phyloP scores from a whole-genome alignment of 1,140 invertebrate genomes.

The Microplitis mediator region DNA sequence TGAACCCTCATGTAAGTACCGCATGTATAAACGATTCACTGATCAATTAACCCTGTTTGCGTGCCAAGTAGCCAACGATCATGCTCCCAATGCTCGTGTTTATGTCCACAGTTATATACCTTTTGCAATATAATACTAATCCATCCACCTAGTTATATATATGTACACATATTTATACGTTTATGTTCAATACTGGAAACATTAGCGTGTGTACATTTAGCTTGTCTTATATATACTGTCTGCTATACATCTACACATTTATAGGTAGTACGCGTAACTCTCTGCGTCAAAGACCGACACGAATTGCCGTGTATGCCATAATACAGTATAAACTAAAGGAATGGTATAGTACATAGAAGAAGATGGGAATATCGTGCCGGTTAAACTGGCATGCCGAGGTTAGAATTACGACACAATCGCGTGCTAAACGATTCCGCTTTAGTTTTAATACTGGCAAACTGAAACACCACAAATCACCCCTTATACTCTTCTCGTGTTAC shows the following conservation, averaged over 20 bases:
- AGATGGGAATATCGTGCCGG: conserved; percentile 14
- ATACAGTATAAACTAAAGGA: not conserved
- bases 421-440: conserved; percentile 53
- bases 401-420: conserved; percentile 58
- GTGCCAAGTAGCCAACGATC: conserved; percentile 28
- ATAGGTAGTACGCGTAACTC: conserved; percentile 4
- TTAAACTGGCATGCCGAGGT: conserved; percentile 37
- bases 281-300: conserved; percentile 1
- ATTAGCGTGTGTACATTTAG: not conserved
- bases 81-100: not conserved
- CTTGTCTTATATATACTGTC: not conserved
- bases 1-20: not conserved
- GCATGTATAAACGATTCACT: conserved; percentile 42
- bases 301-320: conserved; percentile 1
- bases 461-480: conserved; percentile 40
- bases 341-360: not conserved
- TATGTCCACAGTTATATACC: not conserved
- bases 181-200: conserved; percentile 8
- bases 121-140: not conserved
- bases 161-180: not conserved
- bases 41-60: conserved; percentile 46
- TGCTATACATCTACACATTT: not conserved
- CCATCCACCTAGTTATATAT: not conserved
- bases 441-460: conserved; percentile 23
- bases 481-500: conserved; percentile 29